phyloP scores from a whole-genome alignment of 2,888 invertebrate species.

The Cataglyphis altisquamis region DNA sequence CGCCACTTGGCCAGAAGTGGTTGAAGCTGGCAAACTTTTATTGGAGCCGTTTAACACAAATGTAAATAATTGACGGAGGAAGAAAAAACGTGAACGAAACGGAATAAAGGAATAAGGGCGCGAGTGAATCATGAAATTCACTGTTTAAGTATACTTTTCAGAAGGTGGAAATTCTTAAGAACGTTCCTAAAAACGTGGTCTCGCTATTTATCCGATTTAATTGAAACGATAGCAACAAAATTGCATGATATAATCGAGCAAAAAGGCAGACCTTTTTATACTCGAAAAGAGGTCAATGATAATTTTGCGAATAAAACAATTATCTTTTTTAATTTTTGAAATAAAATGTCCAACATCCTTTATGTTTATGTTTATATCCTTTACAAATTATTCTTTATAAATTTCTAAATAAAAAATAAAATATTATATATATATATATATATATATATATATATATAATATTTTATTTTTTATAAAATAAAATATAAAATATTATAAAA shows the following conservation, averaged over 20 bases:
- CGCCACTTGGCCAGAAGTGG: constrained; percentile 47
- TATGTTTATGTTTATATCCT: not conserved
- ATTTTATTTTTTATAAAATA: too few relatives aligned
- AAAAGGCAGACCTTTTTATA: constrained; percentile 38
- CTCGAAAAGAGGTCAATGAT: constrained; percentile 54
- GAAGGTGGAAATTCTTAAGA: constrained; percentile 76
- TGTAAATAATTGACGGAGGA: constrained; percentile 55
- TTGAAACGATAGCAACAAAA: constrained; percentile 69
- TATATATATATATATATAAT: not conserved
- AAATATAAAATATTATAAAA: too few relatives aligned
- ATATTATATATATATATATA: not conserved
- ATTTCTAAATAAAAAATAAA: constrained; percentile 3
- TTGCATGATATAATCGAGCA: constrained; percentile 61
- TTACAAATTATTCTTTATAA: constrained; percentile 2
- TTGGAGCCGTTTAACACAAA: constrained; percentile 62
- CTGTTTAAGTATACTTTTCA: constrained; percentile 76
- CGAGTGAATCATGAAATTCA: constrained; percentile 72
- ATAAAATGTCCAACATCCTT: constrained; percentile 26
- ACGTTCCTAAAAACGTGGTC: constrained; percentile 71
- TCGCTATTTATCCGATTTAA: constrained; percentile 77
- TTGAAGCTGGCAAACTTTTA: constrained; percentile 62
- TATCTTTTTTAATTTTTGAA: constrained; percentile 38
- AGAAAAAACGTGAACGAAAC: constrained; percentile 29
- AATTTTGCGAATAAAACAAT: constrained; percentile 64
- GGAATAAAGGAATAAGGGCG: constrained; percentile 20